Evolutionary conservation across 2,113 vertebrate genomes (phyloP).

Genomic region (Urocolius indicus): DNA sequence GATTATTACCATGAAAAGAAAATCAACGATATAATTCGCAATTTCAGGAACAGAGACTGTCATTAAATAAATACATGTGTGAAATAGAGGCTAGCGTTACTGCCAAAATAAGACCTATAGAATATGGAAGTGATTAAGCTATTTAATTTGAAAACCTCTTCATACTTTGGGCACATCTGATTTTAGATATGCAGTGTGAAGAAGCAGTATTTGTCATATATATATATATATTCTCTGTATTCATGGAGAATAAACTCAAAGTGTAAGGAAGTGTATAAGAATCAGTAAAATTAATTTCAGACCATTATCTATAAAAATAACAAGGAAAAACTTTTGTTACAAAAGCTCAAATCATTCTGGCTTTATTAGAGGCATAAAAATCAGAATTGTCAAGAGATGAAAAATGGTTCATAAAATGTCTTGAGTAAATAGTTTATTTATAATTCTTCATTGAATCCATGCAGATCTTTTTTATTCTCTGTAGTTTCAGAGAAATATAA

Average conservation of each 20-base stretch:
- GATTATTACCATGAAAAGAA: constrained; percentile 19
- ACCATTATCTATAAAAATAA: neutral
- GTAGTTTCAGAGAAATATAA: neutral
- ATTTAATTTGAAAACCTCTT: constrained; percentile 19
- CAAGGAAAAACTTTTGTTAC: neutral
- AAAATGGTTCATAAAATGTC: neutral
- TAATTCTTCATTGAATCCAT: neutral
- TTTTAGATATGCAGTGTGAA: neutral
- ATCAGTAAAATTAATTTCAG: neutral
- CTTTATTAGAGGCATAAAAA: neutral
- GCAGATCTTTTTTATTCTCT: constrained; percentile 24
- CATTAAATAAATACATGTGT: constrained; percentile 54
- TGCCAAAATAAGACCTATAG: constrained; percentile 46
- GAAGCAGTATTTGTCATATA: neutral
- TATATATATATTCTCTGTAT: neutral
- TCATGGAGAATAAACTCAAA: neutral
- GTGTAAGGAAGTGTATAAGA: neutral
- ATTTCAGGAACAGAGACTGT: constrained; percentile 23
- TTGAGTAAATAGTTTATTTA: neutral
- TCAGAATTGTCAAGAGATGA: neutral
- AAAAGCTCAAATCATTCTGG: neutral
- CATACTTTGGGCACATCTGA: neutral
- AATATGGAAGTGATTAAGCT: neutral
- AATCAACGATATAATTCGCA: constrained; percentile 44
- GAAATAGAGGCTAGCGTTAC: neutral